These are phyloP conservation scores for Drosophila teissieri DNA, from an alignment of 1,140 invertebrate species.

Conservation along the genomic window DNA sequence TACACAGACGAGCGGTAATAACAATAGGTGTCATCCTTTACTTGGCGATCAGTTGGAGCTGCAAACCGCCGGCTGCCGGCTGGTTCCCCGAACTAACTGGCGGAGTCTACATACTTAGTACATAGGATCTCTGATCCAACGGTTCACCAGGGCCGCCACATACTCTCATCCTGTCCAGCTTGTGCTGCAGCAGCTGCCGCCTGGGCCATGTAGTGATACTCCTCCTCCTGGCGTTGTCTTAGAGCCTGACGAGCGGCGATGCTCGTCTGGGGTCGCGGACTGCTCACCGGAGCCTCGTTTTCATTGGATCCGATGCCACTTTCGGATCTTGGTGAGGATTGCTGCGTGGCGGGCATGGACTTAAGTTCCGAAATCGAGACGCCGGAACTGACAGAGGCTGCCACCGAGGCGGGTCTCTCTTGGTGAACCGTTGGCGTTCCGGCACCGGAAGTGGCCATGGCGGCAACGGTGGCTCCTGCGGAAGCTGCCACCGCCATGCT, in stretches of 20 bases:
- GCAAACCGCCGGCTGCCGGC: constrained; percentile 41
- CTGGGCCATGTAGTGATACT: constrained; percentile 59
- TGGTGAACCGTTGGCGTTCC: constrained; percentile 23
- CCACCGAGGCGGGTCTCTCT: constrained; percentile 69
- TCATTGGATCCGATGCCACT: constrained; percentile 73
- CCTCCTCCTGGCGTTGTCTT: constrained; percentile 70
- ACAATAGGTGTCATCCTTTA: constrained; percentile 39
- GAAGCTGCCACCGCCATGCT: constrained; percentile 57
- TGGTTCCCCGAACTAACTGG: constrained; percentile 49
- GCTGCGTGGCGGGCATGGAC: constrained; percentile 65
- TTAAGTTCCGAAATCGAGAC: constrained; percentile 68
- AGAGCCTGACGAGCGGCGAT: constrained; percentile 66
- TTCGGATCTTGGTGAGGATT: constrained; percentile 69
- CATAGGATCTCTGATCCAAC: constrained; percentile 52
- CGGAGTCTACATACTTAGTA: constrained; percentile 74
- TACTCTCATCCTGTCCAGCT: constrained; percentile 68
- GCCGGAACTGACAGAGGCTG: constrained; percentile 65
- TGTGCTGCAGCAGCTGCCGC: constrained; percentile 51
- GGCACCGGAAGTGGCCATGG: constrained; percentile 20
- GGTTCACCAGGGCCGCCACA: constrained; percentile 79
- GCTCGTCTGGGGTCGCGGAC: constrained; percentile 70
- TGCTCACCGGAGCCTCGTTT: constrained; percentile 57
- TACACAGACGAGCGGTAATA: constrained; percentile 54
- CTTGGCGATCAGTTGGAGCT: constrained; percentile 11
- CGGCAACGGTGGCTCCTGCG: constrained; percentile 30